Evolutionary conservation across 1,140 invertebrate genomes (phyloP).

Genomic region (Aricia agestis): DNA sequence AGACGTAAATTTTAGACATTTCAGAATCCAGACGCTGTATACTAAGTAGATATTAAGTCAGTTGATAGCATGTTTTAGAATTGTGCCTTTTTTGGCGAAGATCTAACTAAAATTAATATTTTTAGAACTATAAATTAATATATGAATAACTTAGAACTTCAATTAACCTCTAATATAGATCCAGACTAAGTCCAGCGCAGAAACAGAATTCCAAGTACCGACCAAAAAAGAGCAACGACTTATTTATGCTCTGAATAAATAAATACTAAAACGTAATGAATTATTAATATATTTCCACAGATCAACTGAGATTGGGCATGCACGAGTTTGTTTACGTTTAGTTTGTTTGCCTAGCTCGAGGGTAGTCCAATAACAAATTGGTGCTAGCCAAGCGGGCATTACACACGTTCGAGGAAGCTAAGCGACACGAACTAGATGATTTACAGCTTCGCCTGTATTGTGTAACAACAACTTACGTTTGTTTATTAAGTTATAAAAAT

Average conservation of each 20-base stretch:
- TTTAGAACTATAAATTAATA: no score
- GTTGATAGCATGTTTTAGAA: no score
- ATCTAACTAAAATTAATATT: no score
- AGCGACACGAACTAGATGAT: conserved; percentile 61
- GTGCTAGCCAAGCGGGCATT: conserved; percentile 62
- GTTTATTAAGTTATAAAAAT: conserved; percentile 12
- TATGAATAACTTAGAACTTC: no score
- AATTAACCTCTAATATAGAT: no score
- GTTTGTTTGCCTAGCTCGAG: conserved; percentile 69
- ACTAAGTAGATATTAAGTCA: no score
- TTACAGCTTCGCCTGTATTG: conserved; percentile 53
- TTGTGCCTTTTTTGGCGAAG: no score
- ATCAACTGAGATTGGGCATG: conserved; percentile 45
- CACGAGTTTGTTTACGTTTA: conserved; percentile 64
- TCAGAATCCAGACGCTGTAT: no score
- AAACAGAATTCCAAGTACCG: background rate
- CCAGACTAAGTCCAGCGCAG: no score
- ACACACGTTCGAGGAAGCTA: conserved; percentile 69
- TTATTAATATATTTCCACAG: conserved; percentile 23
- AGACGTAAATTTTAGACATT: no score
- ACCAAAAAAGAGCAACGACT: conserved; percentile 3
- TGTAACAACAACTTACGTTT: conserved; percentile 18
- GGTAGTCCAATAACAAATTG: conserved; percentile 74
- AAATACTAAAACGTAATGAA: background rate
- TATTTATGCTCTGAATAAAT: background rate